These are phyloP conservation scores for Imbricaverruca yamaguchii DNA, from an alignment of 2,888 invertebrate species.

Conservation along the genomic window DNA sequence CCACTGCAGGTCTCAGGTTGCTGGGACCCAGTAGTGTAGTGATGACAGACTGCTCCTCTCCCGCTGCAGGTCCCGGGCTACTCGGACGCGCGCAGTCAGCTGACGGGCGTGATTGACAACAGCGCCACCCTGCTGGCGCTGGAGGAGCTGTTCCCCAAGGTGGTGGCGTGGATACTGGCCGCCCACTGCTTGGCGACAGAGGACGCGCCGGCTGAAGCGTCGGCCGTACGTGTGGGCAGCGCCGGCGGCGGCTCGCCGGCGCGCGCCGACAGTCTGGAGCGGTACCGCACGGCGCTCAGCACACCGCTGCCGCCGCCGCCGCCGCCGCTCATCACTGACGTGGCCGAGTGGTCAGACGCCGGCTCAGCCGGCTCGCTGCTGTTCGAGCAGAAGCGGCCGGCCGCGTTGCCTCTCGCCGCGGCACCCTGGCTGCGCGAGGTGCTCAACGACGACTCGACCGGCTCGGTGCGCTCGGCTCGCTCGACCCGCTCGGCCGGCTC, in stretches of 20 bases:
- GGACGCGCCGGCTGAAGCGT: not conserved
- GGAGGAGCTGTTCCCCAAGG: slow-evolving; percentile 39
- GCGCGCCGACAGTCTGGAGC: not conserved
- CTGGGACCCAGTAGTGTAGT: too few species aligned
- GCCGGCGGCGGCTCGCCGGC: not conserved
- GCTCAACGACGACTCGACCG: not conserved
- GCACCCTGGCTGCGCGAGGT: not conserved
- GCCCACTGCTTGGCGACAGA: slow-evolving; percentile 34
- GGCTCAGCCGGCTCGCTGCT: slow-evolving; percentile 11
- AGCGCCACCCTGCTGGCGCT: slow-evolving; percentile 39
- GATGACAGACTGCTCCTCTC: too few species aligned
- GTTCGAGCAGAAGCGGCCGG: not conserved
- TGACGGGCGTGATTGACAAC: slow-evolving; percentile 44
- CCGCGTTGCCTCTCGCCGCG: not conserved
- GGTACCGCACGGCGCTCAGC: slow-evolving; percentile 1
- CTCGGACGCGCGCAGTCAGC: slow-evolving; percentile 43
- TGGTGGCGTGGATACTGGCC: slow-evolving; percentile 42
- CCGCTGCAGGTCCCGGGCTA: slow-evolving; percentile 31
- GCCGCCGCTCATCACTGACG: not conserved
- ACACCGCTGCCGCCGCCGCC: slow-evolving; percentile 9
- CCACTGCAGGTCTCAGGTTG: too few species aligned
- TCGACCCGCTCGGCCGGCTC: not conserved
- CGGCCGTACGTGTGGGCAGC: not conserved
- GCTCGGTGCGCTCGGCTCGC: not conserved
- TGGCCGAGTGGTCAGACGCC: slow-evolving; percentile 4